Base-by-base conservation (phyloP, 2,888 invertebrate species). In the Temnothorax unifasciatus region DNA sequence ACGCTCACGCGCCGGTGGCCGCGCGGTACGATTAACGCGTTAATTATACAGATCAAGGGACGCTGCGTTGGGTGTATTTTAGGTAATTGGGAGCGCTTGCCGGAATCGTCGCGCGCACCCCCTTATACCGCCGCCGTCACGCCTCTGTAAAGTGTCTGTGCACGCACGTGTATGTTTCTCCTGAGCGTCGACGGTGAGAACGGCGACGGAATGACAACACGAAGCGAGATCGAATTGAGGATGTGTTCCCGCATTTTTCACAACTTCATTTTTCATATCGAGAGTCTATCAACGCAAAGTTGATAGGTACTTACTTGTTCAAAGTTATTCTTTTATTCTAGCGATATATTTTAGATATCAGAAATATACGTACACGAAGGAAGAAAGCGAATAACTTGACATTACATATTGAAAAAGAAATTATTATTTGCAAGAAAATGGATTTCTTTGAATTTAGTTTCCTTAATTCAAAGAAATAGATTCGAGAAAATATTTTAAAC, bases 41-140 rank as follows among this genome's bases (percentile, higher is more conserved):
- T 90, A 90, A 90, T 90, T 90, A 90, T 90, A 90, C 88, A 90
- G 85, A 88, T 88, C 85, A 75, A 71, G 82, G 84, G 87, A 81
- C 73, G 74, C 29, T 79, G 69, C 85, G 85, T 68, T 84, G 82
- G 82, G 88, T 88, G 86, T 87, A 90, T 89, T 90, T 87, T 89
- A 88, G 89, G 87, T 90, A 90, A 90, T 90, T 90, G 89, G 89
- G 83, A 86, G 84, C 21, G 84, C 21, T 76, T 38, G 75, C 64
- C 75, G 69, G 75, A 88, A 86, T 88, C 85, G 77, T 73, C 85
- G 52, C 59, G 38, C 68, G 38, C 68, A 18, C 41, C 59, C 34
- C 83, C 81, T 74, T 63, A 64, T 15, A 18, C 73, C 63, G 6
- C 29, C 41, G 59, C 18, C 29, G 50, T 29, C 29, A 29, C 57